Conservation (phyloP, 2,113 vertebrate genomes). For the Gracilinanus agilis region DNA sequence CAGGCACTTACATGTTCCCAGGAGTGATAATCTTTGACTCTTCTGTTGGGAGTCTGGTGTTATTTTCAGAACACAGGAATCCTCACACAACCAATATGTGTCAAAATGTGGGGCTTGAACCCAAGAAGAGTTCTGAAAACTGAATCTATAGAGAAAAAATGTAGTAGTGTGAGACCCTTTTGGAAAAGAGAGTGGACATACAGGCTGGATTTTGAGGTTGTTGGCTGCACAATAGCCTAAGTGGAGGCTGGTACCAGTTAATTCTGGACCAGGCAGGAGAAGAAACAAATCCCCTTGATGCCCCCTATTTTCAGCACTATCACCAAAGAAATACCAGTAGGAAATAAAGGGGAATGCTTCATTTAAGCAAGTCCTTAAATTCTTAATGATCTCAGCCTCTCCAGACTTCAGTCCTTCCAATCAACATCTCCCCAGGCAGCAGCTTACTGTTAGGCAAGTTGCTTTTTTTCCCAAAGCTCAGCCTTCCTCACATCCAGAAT, state of each 20-base stretch:
- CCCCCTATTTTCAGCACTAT: slow-evolving; percentile 19
- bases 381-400: slow-evolving; percentile 55
- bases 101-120: background rate
- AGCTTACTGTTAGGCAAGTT: background rate
- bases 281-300: background rate
- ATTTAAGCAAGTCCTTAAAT: slow-evolving; percentile 53
- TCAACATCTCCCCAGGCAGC: slow-evolving; percentile 48
- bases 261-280: slow-evolving; percentile 19
- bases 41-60: background rate
- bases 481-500: background rate
- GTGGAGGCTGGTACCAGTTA: background rate
- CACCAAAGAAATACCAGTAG: slow-evolving; percentile 38
- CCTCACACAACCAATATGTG: background rate
- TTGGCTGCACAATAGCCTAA: background rate
- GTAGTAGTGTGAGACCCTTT: slow-evolving; percentile 16
- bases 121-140: background rate
- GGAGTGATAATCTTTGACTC: slow-evolving; percentile 31
- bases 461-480: slow-evolving; percentile 12
- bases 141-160: background rate
- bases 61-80: slow-evolving; percentile 25
- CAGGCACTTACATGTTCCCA: slow-evolving; percentile 14
- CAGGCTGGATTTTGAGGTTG: background rate
- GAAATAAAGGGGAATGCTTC: slow-evolving; percentile 45
- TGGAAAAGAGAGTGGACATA: background rate
- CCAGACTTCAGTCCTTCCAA: slow-evolving; percentile 40